A percentile compares a stretch with the other conserved stretches of the same genome.
phyloP scores from a whole-genome alignment of 2,888 invertebrate genomes.

The Metalampra italica region DNA sequence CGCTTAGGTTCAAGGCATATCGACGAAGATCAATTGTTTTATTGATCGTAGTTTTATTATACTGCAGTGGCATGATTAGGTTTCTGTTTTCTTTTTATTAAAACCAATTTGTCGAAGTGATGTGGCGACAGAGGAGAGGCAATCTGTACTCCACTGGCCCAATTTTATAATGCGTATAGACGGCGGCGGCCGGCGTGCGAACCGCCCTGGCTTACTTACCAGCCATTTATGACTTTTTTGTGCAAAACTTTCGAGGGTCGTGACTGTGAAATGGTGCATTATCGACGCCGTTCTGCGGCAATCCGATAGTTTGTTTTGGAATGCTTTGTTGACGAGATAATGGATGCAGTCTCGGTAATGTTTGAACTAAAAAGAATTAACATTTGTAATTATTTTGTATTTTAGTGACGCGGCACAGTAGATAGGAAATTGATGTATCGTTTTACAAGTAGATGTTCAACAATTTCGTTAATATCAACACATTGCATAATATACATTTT shows the following conservation, averaged over 20 bases:
- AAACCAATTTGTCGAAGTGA: slow-evolving; percentile 52
- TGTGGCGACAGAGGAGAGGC: slow-evolving; percentile 28
- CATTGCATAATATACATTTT: too few relatives aligned
- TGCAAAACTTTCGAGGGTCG: slow-evolving; percentile 61
- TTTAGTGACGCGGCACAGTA: too few relatives aligned
- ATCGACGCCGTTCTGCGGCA: slow-evolving; percentile 32
- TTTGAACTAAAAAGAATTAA: neutral
- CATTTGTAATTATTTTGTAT: too few relatives aligned
- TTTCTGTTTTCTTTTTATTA: neutral
- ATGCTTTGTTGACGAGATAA: slow-evolving; percentile 38
- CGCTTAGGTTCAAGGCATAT: neutral
- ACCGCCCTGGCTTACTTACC: slow-evolving; percentile 64
- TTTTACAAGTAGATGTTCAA: too few relatives aligned
- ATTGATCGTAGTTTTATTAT: neutral
- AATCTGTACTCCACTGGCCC: slow-evolving; percentile 30
- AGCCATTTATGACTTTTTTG: slow-evolving; percentile 47
- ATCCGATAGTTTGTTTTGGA: slow-evolving; percentile 51
- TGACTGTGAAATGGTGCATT: slow-evolving; percentile 73
- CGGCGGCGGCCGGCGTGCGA: slow-evolving; percentile 39
- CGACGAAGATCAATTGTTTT: neutral
- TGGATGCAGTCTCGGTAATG: slow-evolving; percentile 37
- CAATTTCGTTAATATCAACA: too few relatives aligned
- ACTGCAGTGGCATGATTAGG: neutral
- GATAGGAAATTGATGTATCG: too few relatives aligned
- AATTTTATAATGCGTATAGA: slow-evolving; percentile 55